Evolutionary conservation across 1,140 invertebrate species (phyloP), one percentile per base, ranked within the genome.

Genomic region (Asbolus verrucosus): DNA sequence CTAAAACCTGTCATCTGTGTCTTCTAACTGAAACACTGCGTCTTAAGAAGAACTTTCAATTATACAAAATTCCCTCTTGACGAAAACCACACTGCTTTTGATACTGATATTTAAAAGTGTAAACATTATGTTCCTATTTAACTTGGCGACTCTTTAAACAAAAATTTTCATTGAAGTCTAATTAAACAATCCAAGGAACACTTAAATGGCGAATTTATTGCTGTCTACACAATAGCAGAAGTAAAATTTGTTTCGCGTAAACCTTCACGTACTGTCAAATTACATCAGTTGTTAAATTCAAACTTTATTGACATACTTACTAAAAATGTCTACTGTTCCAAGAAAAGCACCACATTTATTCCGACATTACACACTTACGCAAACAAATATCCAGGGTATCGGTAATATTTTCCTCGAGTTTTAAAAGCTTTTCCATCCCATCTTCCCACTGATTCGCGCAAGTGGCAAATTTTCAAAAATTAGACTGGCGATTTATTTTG

Each of bases 1-100:
- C 18, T 54, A 27, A n/a, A 54, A 54, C 27, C 27, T 54, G 46
- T 54, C 46, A 14, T 54, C 46, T 54, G 27, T 54, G 24, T 54
- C 21, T 8, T 54, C 46, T 27, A 54, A 54, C 27, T 54, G 27
- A 54, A 30, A n/a, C n/a, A 27, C 46, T 27, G 46, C 21, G 14
- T 54, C 46, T 54, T 19, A 46, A 46, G 41, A 46, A 46, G 41
- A 46, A 46, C 41, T 46, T 15, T 46, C 16, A 16, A 46, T 38
- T 38, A 4, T 38, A 11, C 33, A 38, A 38, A 38, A 38, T 46
- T 46, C 19, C 16, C 41, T 46, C 41, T 27, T 9, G 18, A 14
- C 18, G 9, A n/a, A 46, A 46, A 46, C 41, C 41, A 18, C 41
- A 9, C 15, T 1, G 41, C 41, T 46, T 46, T 46, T 46, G 15